Evolutionary conservation across 2,113 vertebrate species (phyloP).

Genomic region (Suncus etruscus): DNA sequence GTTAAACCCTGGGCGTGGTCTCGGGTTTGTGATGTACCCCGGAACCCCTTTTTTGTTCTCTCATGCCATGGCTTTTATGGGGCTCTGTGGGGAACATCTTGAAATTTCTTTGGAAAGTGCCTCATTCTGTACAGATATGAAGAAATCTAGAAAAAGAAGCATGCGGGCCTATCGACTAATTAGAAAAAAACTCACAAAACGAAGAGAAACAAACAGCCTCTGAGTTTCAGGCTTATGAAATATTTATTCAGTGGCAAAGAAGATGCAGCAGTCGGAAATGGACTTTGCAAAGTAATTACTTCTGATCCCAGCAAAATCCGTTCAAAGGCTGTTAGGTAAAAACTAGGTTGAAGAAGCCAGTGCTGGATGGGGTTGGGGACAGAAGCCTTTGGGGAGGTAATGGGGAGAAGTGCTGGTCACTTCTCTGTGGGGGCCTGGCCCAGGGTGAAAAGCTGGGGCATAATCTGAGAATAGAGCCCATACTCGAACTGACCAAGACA

Average conservation of each 20-base stretch:
- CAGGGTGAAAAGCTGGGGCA: constrained; percentile 20
- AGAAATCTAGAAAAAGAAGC: constrained; percentile 78
- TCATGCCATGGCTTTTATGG: background rate
- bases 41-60: background rate
- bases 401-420: too few species aligned
- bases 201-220: constrained; percentile 82
- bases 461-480: constrained; percentile 6
- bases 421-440: too few species aligned
- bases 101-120: constrained; percentile 18
- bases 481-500: constrained; percentile 75
- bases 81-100: background rate
- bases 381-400: background rate
- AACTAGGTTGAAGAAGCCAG: constrained; percentile 16
- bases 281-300: constrained; percentile 88
- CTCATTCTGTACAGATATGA: constrained; percentile 75
- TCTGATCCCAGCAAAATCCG: constrained; percentile 83
- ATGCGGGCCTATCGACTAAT: constrained; percentile 75
- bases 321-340: constrained; percentile 85
- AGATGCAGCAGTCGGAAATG: constrained; percentile 78
- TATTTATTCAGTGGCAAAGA: constrained; percentile 85
- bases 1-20: rapidly evolving
- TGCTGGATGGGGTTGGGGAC: too few species aligned
- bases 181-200: constrained; percentile 76
- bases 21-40: background rate
- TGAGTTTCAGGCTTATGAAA: constrained; percentile 82